phyloP scores from a whole-genome alignment of 2,797 vertebrate genomes.

The Rhinella marina region DNA sequence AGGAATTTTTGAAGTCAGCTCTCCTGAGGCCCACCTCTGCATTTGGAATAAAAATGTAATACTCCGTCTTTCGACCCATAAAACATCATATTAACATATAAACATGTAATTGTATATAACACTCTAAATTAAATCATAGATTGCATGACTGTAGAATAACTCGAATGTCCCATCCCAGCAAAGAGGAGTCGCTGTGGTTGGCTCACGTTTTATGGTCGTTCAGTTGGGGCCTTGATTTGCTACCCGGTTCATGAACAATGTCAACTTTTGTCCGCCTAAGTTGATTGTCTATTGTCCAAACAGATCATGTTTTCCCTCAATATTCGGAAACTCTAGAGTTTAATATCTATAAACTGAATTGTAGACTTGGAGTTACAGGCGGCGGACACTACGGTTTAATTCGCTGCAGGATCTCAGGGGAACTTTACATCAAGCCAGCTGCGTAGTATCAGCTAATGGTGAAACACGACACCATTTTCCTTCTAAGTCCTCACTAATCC shows the following conservation, averaged over 20 bases:
- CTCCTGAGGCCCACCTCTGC: not conserved
- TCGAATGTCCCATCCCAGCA: not conserved
- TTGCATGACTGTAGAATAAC: conserved; percentile 23
- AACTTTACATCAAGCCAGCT: conserved; percentile 70
- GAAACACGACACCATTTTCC: conserved; percentile 77
- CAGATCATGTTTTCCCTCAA: conserved; percentile 63
- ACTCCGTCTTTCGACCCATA: not conserved
- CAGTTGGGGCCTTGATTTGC: conserved; percentile 34
- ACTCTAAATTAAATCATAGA: conserved; percentile 19
- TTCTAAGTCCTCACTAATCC: conserved; percentile 78
- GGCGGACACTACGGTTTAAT: conserved; percentile 69
- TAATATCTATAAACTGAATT: conserved; percentile 63
- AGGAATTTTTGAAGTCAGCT: not conserved
- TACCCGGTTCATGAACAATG: conserved; percentile 44
- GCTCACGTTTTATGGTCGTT: conserved; percentile 30
- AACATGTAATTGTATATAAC: conserved; percentile 50
- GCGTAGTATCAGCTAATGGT: conserved; percentile 68
- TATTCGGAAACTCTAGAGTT: conserved; percentile 66
- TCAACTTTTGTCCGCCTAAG: conserved; percentile 40
- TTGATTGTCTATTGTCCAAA: conserved; percentile 42
- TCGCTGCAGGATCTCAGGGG: conserved; percentile 71
- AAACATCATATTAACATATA: conserved; percentile 27
- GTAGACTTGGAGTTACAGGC: conserved; percentile 56
- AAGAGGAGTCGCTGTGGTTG: not conserved
- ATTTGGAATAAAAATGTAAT: conserved; percentile 23